These are phyloP conservation scores for Siphlonurus alternatus DNA, from an alignment of 2,888 invertebrate genomes.

Conservation along the genomic window DNA sequence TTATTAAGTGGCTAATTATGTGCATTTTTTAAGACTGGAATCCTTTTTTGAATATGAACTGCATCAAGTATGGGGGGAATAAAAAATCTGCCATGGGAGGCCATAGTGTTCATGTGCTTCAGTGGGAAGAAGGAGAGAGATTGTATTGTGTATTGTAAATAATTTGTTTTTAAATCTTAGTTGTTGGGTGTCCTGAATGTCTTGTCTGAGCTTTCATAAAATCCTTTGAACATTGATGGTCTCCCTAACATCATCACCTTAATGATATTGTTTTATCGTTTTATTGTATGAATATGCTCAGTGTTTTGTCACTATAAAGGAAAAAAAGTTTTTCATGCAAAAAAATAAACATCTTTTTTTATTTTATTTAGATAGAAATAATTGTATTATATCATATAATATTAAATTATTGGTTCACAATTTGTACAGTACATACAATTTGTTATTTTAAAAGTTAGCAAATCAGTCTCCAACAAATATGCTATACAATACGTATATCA, in stretches of 20 bases:
- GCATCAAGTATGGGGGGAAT: slow-evolving; percentile 13
- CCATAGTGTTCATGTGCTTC: slow-evolving; percentile 10
- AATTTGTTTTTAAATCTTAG: slow-evolving; percentile 18
- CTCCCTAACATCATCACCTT: slow-evolving; percentile 16
- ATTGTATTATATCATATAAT: too few relatives aligned
- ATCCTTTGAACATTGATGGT: slow-evolving; percentile 19
- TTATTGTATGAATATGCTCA: slow-evolving; percentile 22
- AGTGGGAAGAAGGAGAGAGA: slow-evolving; percentile 11
- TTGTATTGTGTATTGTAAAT: slow-evolving; percentile 12
- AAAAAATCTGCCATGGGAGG: slow-evolving; percentile 9
- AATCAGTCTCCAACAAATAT: too few relatives aligned
- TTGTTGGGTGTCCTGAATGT: slow-evolving; percentile 19
- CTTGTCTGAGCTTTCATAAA: slow-evolving; percentile 18
- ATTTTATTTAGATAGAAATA: slow-evolving; percentile 8
- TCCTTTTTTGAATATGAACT: slow-evolving; percentile 15
- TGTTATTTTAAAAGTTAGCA: too few relatives aligned
- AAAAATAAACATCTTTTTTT: slow-evolving; percentile 10
- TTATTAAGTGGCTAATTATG: not conserved
- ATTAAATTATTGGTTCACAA: too few relatives aligned
- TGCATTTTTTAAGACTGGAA: slow-evolving; percentile 16
- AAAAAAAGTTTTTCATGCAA: slow-evolving; percentile 20
- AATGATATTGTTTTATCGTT: slow-evolving; percentile 19
- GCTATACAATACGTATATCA: too few relatives aligned
- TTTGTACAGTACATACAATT: too few relatives aligned
- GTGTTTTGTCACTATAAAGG: slow-evolving; percentile 22